Conservation (phyloP, 37 sponge, comb jelly and placozoan genomes). For the Spongia lamella region DNA sequence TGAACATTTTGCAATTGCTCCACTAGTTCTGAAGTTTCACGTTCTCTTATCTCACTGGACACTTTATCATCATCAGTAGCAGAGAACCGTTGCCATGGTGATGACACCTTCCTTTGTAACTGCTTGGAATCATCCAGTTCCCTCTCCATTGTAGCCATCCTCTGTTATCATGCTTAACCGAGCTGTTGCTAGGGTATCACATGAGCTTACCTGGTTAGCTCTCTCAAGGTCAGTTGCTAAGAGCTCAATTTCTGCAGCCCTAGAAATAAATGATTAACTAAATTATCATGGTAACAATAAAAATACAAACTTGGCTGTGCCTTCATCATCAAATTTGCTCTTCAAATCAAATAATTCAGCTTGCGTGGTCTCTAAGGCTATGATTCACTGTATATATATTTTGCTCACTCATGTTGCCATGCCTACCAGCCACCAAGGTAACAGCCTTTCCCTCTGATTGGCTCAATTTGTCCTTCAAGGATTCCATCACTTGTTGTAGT, state of each 20-base stretch:
- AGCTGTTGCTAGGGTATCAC: not conserved
- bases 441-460: conserved; percentile 42
- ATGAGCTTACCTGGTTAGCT: conserved; percentile 58
- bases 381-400: not conserved
- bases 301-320: conserved; percentile 66
- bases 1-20: conserved; percentile 59
- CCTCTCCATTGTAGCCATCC: conserved; percentile 49
- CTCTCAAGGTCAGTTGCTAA: conserved; percentile 76
- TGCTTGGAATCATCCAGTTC: conserved; percentile 37
- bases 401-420: not conserved
- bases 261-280: conserved; percentile 4
- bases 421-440: conserved; percentile 53
- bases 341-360: conserved; percentile 92
- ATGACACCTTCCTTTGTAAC: not conserved
- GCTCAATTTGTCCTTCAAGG: conserved; percentile 53
- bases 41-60: no score
- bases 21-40: conserved; percentile 54
- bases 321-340: conserved; percentile 85
- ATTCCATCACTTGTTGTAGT: conserved; percentile 4
- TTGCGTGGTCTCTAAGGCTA: conserved; percentile 87
- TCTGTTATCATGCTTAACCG: conserved; percentile 13
- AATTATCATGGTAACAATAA: conserved; percentile 3
- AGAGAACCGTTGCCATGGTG: not conserved
- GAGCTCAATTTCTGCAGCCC: conserved; percentile 75
- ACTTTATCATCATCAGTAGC: no score